A percentile compares a stretch with the other conserved stretches of the same genome.
phyloP scores from a whole-genome alignment of 2,113 vertebrate species.

The Corydoras maculifer region DNA sequence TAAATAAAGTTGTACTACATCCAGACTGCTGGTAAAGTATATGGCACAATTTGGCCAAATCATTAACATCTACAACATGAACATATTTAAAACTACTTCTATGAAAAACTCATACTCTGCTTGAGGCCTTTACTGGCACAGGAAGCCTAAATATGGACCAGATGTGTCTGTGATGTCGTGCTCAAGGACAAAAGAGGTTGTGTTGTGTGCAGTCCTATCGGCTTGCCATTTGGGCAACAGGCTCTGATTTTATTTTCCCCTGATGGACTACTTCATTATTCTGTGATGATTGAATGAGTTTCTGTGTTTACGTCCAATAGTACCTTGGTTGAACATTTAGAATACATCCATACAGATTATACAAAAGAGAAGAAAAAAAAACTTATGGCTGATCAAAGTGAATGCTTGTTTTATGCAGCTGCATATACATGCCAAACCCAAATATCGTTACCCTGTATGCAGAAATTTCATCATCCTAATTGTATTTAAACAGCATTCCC shows the following conservation, averaged over 20 bases:
- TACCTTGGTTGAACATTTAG: slow-evolving; percentile 11
- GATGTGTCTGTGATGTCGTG: slow-evolving; percentile 47
- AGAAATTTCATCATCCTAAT: slow-evolving; percentile 39
- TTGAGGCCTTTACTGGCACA: slow-evolving; percentile 41
- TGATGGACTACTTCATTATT: slow-evolving; percentile 33
- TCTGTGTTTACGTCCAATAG: slow-evolving; percentile 4
- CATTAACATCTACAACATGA: slow-evolving; percentile 27
- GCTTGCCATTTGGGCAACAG: slow-evolving; percentile 27
- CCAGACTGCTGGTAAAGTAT: too few species aligned
- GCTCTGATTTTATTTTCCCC: slow-evolving; percentile 34
- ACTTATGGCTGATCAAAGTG: neutral
- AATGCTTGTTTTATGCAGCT: slow-evolving; percentile 15
- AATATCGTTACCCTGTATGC: slow-evolving; percentile 24
- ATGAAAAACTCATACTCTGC: slow-evolving; percentile 18
- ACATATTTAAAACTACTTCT: slow-evolving; percentile 28
- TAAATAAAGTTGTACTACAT: too few species aligned
- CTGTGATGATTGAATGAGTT: slow-evolving; percentile 25
- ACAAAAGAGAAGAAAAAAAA: slow-evolving; percentile 6
- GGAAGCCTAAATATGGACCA: slow-evolving; percentile 49
- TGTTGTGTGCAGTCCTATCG: slow-evolving; percentile 29
- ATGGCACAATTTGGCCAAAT: neutral
- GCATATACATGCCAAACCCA: slow-evolving; percentile 16
- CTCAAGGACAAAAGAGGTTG: slow-evolving; percentile 35
- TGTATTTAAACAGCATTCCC: slow-evolving; percentile 34
- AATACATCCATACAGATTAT: neutral